These are phyloP conservation scores for Cetoscarus ocellatus DNA, from an alignment of 2,797 vertebrate species.

Conservation along the genomic window DNA sequence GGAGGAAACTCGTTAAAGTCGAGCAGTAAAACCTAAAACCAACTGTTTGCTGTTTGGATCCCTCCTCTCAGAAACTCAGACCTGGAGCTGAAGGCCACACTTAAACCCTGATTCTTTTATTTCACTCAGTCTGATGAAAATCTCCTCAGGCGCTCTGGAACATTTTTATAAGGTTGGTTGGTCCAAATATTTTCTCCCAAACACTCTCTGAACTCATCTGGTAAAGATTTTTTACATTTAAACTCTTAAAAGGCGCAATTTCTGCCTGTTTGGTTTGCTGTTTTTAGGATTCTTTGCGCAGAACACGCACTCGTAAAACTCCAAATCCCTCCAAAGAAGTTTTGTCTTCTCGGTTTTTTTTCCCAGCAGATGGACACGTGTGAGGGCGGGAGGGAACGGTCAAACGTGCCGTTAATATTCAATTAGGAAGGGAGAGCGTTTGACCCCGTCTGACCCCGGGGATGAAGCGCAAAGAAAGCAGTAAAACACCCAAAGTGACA, in stretches of 20 bases:
- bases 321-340: background rate
- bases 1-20: constrained; percentile 53
- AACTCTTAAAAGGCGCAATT: background rate
- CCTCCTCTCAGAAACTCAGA: constrained; percentile 20
- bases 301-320: background rate
- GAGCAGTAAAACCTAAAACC: constrained; percentile 52
- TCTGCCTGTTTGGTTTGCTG: background rate
- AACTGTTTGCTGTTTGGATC: constrained; percentile 57
- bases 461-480: background rate
- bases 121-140: background rate
- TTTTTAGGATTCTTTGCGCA: background rate
- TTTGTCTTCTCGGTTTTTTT: background rate
- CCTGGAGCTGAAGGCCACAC: background rate
- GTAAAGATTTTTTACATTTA: background rate
- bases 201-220: background rate
- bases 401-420: constrained; percentile 50
- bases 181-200: background rate
- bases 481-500: constrained; percentile 23
- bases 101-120: background rate
- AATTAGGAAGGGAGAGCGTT: constrained; percentile 37
- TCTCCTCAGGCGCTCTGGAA: background rate
- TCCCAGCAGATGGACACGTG: constrained; percentile 7
- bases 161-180: background rate
- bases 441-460: constrained; percentile 51
- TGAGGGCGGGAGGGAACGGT: constrained; percentile 4